Base-by-base conservation (phyloP, 2,888 invertebrate genomes). In the Julus scanicus region DNA sequence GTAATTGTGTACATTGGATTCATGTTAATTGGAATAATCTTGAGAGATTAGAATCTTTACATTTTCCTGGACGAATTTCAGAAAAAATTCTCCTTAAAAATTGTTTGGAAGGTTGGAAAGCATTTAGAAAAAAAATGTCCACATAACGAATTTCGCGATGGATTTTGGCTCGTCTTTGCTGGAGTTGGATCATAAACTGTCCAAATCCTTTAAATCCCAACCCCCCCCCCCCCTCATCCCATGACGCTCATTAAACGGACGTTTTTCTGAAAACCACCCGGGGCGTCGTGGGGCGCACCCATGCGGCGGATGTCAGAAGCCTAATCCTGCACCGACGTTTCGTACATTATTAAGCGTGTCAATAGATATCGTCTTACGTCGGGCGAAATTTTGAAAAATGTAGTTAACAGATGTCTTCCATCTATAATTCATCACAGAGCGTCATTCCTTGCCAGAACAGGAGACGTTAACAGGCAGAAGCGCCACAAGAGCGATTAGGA, bases 371-470 rank as follows among this genome's bases (percentile, higher is more conserved):
- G 53, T 3, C 9, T 53, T 53, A 11, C 53, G 53, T 8, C 11
- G 3, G 53, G 13, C 9, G 1, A 53, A 11, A 15, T 53, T 53
- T 8, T 53, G 53, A 53, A 53, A 53, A 53, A 53, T 53, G 53
- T 53, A 53, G 53, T 53, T 53, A 53, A 53, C 53, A 53, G 53
- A 53, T 53, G 53, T 53, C 53, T 53, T 53, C 53, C 53, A 53
- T 53, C 53, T 13, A 53, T 53, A 53, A 53, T 53, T 53, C 17
- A 53, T 53, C 53, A 53, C 53, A 1, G 9, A 13, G 49, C 29
- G 29, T 29, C 29, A 29, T 29, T 29, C 29, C 29, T 29, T 29
- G 29, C 49, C 49, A 11, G 17, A 53, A 53, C 53, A 11, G 53
- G 53, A 53, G 53, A 53, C 53, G 53, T 53, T 17, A 53, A 53